Percentiles rank a stretch among this genome's conserved stretches.
Conservation (phyloP, 2,797 vertebrate species). For the Argya squamiceps region DNA sequence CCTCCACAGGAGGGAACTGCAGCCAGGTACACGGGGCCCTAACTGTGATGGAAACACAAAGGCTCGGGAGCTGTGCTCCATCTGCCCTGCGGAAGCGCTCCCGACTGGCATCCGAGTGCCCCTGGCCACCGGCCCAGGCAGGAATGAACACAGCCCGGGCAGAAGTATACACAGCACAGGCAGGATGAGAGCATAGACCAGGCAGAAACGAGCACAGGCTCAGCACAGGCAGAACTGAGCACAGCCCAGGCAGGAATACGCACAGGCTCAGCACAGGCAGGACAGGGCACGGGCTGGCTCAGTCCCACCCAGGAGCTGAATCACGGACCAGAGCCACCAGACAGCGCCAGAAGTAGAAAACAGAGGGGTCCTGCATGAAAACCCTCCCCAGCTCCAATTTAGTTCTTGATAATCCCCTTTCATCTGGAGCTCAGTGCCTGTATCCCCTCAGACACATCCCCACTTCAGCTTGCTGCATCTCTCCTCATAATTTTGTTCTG, state of each 20-base stretch:
- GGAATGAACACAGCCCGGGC: neutral
- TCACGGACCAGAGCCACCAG: neutral
- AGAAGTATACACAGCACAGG: too few species aligned
- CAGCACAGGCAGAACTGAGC: neutral
- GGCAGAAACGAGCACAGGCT: neutral
- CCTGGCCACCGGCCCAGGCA: neutral
- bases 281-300: neutral
- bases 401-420: neutral
- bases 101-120: fast-evolving
- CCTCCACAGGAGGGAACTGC: neutral
- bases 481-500: neutral
- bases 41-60: neutral
- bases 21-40: neutral
- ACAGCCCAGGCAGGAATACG: too few species aligned
- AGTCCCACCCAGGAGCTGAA: neutral
- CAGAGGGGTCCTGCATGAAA: neutral
- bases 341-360: neutral
- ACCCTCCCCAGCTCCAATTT: neutral
- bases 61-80: neutral
- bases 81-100: neutral
- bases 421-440: neutral
- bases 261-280: neutral
- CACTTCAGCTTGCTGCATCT: neutral
- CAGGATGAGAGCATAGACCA: too few species aligned
- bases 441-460: neutral